Base-by-base conservation (phyloP, 2,888 invertebrate species). In the Alentia gelatinosa region DNA sequence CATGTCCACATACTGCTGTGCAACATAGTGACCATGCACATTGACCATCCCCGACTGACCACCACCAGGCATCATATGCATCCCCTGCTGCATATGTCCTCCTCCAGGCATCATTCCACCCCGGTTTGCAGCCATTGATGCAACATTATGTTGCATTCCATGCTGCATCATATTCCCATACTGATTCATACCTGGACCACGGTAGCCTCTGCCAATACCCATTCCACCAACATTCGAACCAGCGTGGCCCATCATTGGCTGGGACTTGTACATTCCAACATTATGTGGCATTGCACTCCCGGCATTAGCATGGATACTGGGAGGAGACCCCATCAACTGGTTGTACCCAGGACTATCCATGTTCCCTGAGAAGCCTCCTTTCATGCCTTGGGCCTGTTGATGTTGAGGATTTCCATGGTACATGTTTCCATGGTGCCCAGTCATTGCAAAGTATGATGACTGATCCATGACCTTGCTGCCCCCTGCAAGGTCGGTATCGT, bases 301-400 rank as follows among this genome's bases (percentile, higher is more conserved):
- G 1, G 86, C 30, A 39, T 23, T 37, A n/a, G 19, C 19, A 23
- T 83, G 35, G n/a, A 83, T 35, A 47, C 86, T 47, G 5, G 86
- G 86, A 19, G 86, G 86, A 19, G 86, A 86, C 19, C 86, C 86
- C 86, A 86, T 86, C 86, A 86, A 47, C 86, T 86, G 86, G 47
- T 47, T 47, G 47, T 86, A 86, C 47, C 35, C 30, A 42, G 33
- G 15, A 23, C 86, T 30, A 12, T 86, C 86, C 86, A 86, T 50
- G 42, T 23, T 23, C 0, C 47, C 86, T 1, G 50, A 4, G 50
- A 26, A 86, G 33, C 86, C 86, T 9, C 79, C 79, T 30, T 86
- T 86, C 86, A 86, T 86, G 42, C 86, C 86, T 5, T 12, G 30
- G 30, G 1, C 4, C 33, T 74, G 74, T 19, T 42, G 86, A 23